phyloP scores from a whole-genome alignment of 2,888 invertebrate genomes.

The Drosophila gaucha region DNA sequence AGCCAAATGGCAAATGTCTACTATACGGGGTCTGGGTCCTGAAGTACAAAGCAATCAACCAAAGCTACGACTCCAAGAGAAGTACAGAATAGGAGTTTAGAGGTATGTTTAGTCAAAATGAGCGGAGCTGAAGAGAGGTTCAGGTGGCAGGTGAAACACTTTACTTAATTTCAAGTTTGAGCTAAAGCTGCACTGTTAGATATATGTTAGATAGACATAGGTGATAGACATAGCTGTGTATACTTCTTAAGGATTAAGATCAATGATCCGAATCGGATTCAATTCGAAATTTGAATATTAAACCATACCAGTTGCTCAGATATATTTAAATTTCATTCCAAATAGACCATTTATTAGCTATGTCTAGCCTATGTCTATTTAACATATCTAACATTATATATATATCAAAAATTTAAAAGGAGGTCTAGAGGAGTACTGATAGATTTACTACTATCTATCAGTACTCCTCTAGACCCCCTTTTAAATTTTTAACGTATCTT shows the following conservation, averaged over 20 bases:
- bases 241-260: no score
- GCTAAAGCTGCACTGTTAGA: background rate
- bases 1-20: conserved; percentile 45
- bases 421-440: no score
- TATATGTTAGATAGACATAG: background rate
- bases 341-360: no score
- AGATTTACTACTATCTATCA: no score
- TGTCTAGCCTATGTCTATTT: no score
- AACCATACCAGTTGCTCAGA: background rate
- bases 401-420: no score
- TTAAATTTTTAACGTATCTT: no score
- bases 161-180: no score
- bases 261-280: background rate
- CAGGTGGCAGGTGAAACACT: background rate
- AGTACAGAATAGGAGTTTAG: background rate
- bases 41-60: conserved; percentile 58
- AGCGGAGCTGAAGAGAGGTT: conserved; percentile 1
- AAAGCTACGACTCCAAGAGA: conserved; percentile 35
- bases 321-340: no score
- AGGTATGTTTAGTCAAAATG: background rate
- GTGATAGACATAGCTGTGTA: background rate
- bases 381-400: no score
- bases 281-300: background rate
- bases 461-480: no score
- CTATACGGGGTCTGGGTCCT: conserved; percentile 72